Conservation (phyloP, 1,140 invertebrate species). For the Sycophaga agraensis region DNA sequence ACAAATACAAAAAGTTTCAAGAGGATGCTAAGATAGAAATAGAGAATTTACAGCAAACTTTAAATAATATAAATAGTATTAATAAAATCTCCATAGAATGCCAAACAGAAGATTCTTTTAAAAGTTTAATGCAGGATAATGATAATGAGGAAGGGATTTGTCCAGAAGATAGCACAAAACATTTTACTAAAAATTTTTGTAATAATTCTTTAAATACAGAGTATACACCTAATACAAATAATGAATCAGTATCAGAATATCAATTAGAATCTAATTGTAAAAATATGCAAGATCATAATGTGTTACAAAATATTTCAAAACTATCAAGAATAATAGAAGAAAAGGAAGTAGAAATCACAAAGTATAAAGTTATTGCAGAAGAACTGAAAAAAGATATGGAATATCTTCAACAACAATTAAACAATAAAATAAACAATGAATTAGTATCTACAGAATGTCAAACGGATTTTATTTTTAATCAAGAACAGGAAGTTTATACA, state of each 20-base stretch:
- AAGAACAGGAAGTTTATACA: background rate
- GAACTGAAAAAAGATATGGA: slow-evolving; percentile 17
- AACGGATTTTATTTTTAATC: background rate
- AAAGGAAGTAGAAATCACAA: slow-evolving; percentile 30
- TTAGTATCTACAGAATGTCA: background rate
- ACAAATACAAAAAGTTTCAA: background rate
- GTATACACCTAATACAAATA: background rate
- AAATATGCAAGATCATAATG: too few species aligned
- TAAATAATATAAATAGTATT: slow-evolving; percentile 5
- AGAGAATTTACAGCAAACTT: background rate
- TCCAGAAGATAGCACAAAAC: slow-evolving; percentile 1
- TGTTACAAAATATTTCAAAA: slow-evolving; percentile 9
- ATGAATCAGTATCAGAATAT: background rate
- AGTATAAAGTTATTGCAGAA: slow-evolving; percentile 27
- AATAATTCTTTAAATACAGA: background rate
- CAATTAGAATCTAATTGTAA: slow-evolving; percentile 14
- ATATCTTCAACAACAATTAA: background rate
- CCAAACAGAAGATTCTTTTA: slow-evolving; percentile 1
- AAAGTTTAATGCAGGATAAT: background rate
- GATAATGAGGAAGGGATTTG: slow-evolving; percentile 12
- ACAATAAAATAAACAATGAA: background rate
- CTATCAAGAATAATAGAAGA: slow-evolving; percentile 1
- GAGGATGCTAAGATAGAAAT: background rate
- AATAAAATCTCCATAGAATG: slow-evolving; percentile 13
- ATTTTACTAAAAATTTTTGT: background rate